phyloP scores from a whole-genome alignment of 2,797 vertebrate genomes.

The Crax fasciolata region DNA sequence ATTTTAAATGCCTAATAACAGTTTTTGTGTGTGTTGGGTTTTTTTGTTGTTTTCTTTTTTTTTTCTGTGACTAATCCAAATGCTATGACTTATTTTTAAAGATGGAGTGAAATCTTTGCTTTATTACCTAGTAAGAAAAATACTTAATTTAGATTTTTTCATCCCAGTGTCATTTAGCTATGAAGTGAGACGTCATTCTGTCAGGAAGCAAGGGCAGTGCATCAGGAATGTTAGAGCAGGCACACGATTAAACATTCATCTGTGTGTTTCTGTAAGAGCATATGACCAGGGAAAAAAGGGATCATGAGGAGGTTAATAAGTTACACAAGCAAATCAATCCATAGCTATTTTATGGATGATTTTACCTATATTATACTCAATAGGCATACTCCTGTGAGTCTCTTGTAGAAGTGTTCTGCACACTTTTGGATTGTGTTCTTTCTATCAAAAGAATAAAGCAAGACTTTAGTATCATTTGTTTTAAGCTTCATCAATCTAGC shows the following conservation, averaged over 20 bases:
- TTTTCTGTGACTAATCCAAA: constrained; percentile 6
- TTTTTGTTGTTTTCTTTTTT: not conserved
- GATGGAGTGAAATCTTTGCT: constrained; percentile 20
- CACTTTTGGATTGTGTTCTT: not conserved
- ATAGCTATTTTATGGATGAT: not conserved
- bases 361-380: not conserved
- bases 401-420: not conserved
- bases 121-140: constrained; percentile 13
- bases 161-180: constrained; percentile 12
- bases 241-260: not conserved
- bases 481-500: not conserved
- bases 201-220: constrained; percentile 2
- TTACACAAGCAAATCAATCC: not conserved
- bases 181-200: not conserved
- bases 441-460: not conserved
- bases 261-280: not conserved
- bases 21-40: not conserved
- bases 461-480: not conserved
- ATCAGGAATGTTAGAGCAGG: not conserved
- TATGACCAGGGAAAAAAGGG: not conserved
- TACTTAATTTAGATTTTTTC: constrained; percentile 37
- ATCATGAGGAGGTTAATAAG: not conserved
- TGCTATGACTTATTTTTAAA: constrained; percentile 37
- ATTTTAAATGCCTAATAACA: not conserved
- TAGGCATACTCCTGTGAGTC: not conserved